A percentile compares a stretch with the other conserved stretches of the same genome.
Evolutionary conservation across 1,140 invertebrate genomes (phyloP).

Genomic region (Pemphigus obesinymphae): DNA sequence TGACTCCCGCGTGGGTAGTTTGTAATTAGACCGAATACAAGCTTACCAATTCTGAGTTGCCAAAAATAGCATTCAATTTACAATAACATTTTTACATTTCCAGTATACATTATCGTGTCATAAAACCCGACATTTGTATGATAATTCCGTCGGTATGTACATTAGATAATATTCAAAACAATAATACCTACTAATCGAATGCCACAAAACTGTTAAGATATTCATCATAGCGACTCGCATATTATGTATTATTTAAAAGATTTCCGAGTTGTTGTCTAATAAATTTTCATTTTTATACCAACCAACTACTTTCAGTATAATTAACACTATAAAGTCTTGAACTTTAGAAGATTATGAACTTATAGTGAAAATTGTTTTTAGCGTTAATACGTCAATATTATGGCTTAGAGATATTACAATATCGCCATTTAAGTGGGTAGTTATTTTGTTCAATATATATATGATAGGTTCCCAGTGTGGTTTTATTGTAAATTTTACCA

Average conservation of each 20-base stretch:
- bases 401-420: no score
- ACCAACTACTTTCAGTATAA: neutral
- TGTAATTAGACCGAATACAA: neutral
- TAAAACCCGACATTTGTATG: neutral
- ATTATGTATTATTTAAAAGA: neutral
- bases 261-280: no score
- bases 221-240: neutral
- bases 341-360: neutral
- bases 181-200: neutral
- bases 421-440: no score
- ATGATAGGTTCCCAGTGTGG: no score
- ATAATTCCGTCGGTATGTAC: no score
- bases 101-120: neutral
- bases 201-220: neutral
- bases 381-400: no score
- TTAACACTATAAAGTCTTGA: conserved; percentile 17
- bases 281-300: neutral
- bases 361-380: neutral
- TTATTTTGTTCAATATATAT: no score
- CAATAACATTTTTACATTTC: no score
- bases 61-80: neutral
- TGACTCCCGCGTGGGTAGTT: neutral
- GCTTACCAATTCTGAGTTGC: neutral
- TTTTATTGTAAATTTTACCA: no score
- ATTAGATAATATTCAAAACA: no score